Base-by-base conservation (phyloP, 2,797 vertebrate species). In the Epinephelus awoara region DNA sequence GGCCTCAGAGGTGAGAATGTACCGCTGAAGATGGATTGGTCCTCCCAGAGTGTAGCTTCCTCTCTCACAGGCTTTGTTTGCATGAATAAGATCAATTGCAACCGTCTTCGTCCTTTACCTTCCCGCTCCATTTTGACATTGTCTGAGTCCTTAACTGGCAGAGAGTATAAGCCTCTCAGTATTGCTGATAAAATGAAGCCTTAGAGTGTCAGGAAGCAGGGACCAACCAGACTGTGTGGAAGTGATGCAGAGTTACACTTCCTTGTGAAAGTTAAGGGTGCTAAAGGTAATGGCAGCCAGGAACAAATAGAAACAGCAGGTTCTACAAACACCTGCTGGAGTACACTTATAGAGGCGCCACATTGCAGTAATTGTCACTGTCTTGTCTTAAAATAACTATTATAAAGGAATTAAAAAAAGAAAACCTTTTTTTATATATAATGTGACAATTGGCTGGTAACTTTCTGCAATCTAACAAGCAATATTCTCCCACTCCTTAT, bases 31-130 rank as follows among this genome's bases (percentile, higher is more conserved):
- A 59, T n/a, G 47, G 56, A 44, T 42, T 17, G 5, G 54, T 66
- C 52, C 52, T 77, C 51, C 44, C 56, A 52, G 57, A 59, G 34
- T 51, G 67, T 9, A 72, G 61, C 63, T 27, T 44, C 59, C 6
- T 29, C 74, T 85, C 67, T 63, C 38, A 70, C 67, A 52, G 59
- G 52, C 38, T 69, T 71, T 74, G 73, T 76, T 80, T 86, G 68
- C 57, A 79, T 55, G 59, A 70, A 67, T 49, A 65, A 82, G 70
- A 89, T 85, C 73, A 86, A 78, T 83, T 79, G 70, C 72, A 82
- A 84, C 77, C 62, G 67, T 72, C 38, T 76, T 69, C 78, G 73
- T 75, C 76, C 75, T 82, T 75, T 74, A 62, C 72, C 74, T 75
- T 57, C 58, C 66, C 64, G 44, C 61, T 66, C 65, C 56, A 75